phyloP scores from a whole-genome alignment of 2,113 vertebrate species.

The Ailuropoda melanoleuca region DNA sequence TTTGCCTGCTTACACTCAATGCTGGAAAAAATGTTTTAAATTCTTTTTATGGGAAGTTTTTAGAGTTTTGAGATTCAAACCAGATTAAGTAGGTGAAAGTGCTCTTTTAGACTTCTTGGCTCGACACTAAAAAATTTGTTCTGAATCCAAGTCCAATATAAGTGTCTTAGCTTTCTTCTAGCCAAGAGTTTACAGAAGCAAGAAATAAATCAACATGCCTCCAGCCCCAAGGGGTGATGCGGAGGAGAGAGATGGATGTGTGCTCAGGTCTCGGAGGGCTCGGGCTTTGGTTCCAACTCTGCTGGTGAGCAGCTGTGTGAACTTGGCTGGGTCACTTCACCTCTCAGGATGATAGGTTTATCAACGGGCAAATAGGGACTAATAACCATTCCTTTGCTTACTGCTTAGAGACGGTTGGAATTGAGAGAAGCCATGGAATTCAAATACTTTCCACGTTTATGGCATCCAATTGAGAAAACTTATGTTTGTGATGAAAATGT shows the following conservation, averaged over 20 bases:
- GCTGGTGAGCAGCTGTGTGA: not conserved
- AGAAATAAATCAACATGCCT: conserved; percentile 54
- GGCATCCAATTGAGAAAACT: not conserved
- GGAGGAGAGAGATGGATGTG: not conserved
- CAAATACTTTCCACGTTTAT: not conserved
- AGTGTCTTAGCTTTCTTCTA: conserved; percentile 45
- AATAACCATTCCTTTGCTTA: not conserved
- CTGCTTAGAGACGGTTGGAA: not conserved
- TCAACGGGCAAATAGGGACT: not conserved
- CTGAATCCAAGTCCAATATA: conserved; percentile 62
- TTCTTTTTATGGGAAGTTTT: conserved; percentile 52
- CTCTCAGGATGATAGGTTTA: not conserved
- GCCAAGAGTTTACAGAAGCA: conserved; percentile 60
- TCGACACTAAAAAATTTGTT: conserved; percentile 45
- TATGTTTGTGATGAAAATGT: not conserved
- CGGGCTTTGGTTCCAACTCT: not conserved
- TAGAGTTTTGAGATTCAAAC: conserved; percentile 55
- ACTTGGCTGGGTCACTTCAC: not conserved
- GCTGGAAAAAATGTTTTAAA: not conserved
- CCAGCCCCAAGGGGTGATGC: not conserved
- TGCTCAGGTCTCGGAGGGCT: not conserved
- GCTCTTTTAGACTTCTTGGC: conserved; percentile 46
- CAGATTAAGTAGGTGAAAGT: conserved; percentile 61
- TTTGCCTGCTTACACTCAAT: not conserved
- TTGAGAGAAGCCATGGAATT: not conserved